Evolutionary conservation across 2,888 invertebrate genomes (phyloP).

Genomic region (Sphaeridia pumilis): DNA sequence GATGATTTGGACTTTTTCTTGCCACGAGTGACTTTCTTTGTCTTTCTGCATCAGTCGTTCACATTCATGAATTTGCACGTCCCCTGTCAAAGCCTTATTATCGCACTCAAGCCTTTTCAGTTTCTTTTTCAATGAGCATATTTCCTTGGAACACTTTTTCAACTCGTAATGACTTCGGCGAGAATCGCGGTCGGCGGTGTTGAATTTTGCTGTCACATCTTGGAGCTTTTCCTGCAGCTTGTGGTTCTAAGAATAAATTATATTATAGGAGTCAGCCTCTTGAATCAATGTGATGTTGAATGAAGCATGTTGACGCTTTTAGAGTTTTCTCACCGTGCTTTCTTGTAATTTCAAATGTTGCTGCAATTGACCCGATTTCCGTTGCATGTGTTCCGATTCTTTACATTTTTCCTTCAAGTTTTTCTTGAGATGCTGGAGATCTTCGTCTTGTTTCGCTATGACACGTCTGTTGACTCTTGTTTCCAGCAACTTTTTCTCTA

Average conservation of each 20-base stretch:
- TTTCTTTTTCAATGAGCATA: constrained; percentile 15
- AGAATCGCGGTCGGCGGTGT: constrained; percentile 15
- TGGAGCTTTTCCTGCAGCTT: constrained; percentile 18
- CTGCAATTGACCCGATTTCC: background rate
- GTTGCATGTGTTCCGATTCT: constrained; percentile 1
- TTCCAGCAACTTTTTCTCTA: constrained; percentile 24
- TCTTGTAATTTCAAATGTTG: background rate
- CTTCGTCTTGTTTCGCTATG: constrained; percentile 17
- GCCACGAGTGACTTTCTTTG: constrained; percentile 8
- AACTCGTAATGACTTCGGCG: constrained; percentile 11
- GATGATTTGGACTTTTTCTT: constrained; percentile 19
- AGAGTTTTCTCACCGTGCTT: constrained; percentile 5
- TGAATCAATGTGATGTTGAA: background rate
- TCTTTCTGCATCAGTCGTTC: constrained; percentile 19
- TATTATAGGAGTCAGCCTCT: background rate
- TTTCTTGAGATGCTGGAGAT: constrained; percentile 17
- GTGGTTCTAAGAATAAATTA: constrained; percentile 8
- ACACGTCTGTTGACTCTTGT: constrained; percentile 16
- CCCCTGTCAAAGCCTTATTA: constrained; percentile 19
- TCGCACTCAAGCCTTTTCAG: constrained; percentile 24
- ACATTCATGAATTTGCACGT: constrained; percentile 21
- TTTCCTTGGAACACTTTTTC: constrained; percentile 20
- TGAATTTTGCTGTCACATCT: constrained; percentile 8
- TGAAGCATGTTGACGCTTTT: background rate
- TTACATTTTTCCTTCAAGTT: constrained; percentile 14